Conservation (phyloP, 2,797 vertebrate species). For the Dermochelys coriacea region DNA sequence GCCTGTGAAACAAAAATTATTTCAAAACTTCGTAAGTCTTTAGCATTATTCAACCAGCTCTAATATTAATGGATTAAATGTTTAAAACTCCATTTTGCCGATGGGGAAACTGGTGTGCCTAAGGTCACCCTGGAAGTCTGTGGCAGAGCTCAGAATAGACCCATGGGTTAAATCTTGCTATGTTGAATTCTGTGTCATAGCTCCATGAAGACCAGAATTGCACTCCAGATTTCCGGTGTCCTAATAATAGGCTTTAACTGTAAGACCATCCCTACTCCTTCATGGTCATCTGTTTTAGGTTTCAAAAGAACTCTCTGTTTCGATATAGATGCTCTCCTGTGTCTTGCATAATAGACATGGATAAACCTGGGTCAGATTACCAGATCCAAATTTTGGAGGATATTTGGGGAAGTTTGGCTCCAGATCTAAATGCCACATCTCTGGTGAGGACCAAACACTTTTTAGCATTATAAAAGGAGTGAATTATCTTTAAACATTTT, state of each 20-base stretch:
- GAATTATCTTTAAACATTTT: background rate
- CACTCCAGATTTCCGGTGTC: background rate
- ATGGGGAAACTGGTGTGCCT: background rate
- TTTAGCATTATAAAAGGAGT: background rate
- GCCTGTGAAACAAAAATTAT: too few species aligned
- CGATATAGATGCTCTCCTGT: background rate
- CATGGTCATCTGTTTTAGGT: background rate
- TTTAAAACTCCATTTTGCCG: background rate
- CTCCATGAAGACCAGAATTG: background rate
- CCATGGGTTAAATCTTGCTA: background rate
- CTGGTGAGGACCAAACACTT: background rate
- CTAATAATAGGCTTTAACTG: background rate
- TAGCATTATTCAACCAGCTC: too few species aligned
- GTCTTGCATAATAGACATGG: background rate
- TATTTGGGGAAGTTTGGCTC: background rate
- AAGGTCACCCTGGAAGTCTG: background rate
- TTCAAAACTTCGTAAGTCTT: too few species aligned
- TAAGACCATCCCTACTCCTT: background rate
- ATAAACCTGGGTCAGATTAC: fast-evolving
- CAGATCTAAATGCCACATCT: background rate
- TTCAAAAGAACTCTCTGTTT: background rate
- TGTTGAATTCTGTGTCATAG: background rate
- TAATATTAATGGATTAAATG: background rate
- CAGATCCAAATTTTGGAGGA: background rate
- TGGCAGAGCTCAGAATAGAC: background rate